Conservation (phyloP, 2,888 invertebrate species). For the Villa cingulata region DNA sequence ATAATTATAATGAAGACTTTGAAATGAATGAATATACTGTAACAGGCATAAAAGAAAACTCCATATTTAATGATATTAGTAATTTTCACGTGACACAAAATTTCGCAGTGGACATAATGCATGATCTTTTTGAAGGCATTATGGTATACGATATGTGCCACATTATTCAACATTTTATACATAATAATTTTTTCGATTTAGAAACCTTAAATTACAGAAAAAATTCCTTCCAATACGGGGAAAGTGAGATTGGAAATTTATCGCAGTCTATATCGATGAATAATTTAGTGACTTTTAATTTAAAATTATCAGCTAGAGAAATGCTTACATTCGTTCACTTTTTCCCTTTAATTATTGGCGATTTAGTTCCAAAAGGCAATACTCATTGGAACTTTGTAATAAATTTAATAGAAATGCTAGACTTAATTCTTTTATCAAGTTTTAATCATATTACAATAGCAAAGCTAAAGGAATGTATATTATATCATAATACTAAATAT, state of each 20-base stretch:
- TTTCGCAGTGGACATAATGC: not conserved
- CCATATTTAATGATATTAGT: not conserved
- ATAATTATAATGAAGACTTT: constrained; percentile 1
- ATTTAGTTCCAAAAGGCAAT: not conserved
- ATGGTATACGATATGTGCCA: not conserved
- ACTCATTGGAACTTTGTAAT: not conserved
- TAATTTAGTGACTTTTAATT: not conserved
- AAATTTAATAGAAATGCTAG: not conserved
- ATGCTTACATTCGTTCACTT: not conserved
- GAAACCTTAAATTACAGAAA: not conserved
- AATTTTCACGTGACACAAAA: constrained; percentile 1
- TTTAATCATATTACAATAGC: not conserved
- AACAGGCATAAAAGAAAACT: not conserved
- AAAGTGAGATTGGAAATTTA: not conserved
- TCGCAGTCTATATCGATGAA: not conserved
- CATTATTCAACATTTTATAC: not conserved
- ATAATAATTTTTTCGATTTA: not conserved
- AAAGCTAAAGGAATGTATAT: not conserved
- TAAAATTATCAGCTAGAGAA: not conserved
- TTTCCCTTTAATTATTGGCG: not conserved
- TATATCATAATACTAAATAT: not conserved
- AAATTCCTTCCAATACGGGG: not conserved
- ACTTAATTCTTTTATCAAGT: not conserved
- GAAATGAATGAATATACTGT: not conserved
- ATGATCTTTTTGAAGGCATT: constrained; percentile 2